Base-by-base conservation (phyloP, 2,888 invertebrate genomes). In the Electrophaes corylata region DNA sequence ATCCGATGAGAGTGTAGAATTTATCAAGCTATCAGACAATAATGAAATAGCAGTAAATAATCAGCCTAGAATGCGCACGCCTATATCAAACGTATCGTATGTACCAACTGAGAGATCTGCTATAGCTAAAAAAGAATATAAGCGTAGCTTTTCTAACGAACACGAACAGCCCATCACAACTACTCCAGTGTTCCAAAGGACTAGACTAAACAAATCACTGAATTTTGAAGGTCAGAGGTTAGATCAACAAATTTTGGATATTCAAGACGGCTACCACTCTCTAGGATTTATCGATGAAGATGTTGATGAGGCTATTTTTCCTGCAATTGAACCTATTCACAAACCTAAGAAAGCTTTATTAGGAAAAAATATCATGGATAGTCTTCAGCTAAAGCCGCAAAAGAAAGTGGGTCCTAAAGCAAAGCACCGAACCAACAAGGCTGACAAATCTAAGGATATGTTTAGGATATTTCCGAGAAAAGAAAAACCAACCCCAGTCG, bases 11-110 rank as follows among this genome's bases (percentile, higher is more conserved):
- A 92, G 88, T 70, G 76, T 92, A 62, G 88, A 92, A 71, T 90
- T 85, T 52, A 85, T 92, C 20, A 88, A 90, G 71, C 67, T 92
- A 65, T 82, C 85, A 18, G 80, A 91, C 67, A 80, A 90, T 58
- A 90, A 90, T 76, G 89, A 91, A 75, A 91, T 92, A 50, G 89
- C 85, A 6, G 88, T 92, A 4, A 88, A 88, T 50, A 92, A 92
- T 65, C 92, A 90, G 65, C 92, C 92, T 0, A 84, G 92, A 72
- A 81, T 88, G 33, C 84, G 92, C 23, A 91, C 92, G 37, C 92
- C 92, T 1, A 89, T 92, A 67, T 84, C 92, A 0, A 91, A 89
- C 63, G 74, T 92, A 44, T 82, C 89, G 3, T 92, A 91, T 57
- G 75, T 84, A 35, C 83, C 88, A 23, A 86, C 88, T 14, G 89